These are phyloP conservation scores for Drosophila flavopinicola DNA, from an alignment of 2,888 invertebrate genomes.

Conservation along the genomic window DNA sequence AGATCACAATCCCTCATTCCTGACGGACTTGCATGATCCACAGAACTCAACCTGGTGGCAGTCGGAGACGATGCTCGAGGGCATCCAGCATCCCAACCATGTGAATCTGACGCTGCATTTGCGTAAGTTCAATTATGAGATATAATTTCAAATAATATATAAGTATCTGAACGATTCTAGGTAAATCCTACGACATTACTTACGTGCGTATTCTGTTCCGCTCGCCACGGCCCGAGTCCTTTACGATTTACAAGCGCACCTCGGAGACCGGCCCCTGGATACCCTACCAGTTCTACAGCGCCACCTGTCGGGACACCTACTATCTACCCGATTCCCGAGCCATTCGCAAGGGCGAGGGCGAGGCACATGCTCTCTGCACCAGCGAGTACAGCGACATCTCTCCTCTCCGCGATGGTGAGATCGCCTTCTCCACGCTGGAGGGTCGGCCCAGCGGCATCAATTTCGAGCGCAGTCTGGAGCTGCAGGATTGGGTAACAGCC, in stretches of 20 bases:
- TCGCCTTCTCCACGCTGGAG: slow-evolving; percentile 97
- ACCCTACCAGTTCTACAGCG: slow-evolving; percentile 96
- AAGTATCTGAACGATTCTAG: slow-evolving; percentile 85
- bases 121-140: slow-evolving; percentile 86
- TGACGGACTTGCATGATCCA: slow-evolving; percentile 96
- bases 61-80: slow-evolving; percentile 98
- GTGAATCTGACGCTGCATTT: slow-evolving; percentile 96
- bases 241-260: slow-evolving; percentile 95
- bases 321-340: slow-evolving; percentile 91
- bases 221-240: slow-evolving; percentile 98
- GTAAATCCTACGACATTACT: slow-evolving; percentile 98
- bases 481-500: slow-evolving; percentile 99
- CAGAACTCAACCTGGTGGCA: slow-evolving; percentile 98
- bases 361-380: slow-evolving; percentile 98
- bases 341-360: slow-evolving; percentile 90
- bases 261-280: slow-evolving; percentile 92
- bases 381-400: slow-evolving; percentile 99
- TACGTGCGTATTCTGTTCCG: slow-evolving; percentile 97
- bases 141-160: not conserved
- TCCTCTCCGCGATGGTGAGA: slow-evolving; percentile 96
- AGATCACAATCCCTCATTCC: slow-evolving; percentile 89
- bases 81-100: slow-evolving; percentile 94
- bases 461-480: slow-evolving; percentile 94
- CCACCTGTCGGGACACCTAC: slow-evolving; percentile 96
- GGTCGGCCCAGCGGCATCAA: slow-evolving; percentile 96